Conservation (phyloP, 2,113 vertebrate genomes). For the Cisticola juncidis region DNA sequence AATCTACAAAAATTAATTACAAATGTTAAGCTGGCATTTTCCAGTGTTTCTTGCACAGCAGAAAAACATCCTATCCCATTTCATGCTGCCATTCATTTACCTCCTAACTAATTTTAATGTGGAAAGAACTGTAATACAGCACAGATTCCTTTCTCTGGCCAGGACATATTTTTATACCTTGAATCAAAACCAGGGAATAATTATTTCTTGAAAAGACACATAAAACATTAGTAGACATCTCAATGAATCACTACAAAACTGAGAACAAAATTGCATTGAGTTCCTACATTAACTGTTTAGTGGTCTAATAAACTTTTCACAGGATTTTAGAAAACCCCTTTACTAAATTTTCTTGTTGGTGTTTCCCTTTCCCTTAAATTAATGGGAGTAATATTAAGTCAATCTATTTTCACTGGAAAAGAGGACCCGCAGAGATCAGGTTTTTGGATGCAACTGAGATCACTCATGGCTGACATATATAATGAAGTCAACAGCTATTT, state of each 20-base stretch:
- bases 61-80: neutral
- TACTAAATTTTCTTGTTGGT: neutral
- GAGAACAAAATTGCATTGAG: neutral
- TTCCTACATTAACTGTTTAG: neutral
- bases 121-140: neutral
- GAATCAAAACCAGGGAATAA: neutral
- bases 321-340: neutral
- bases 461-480: neutral
- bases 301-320: neutral
- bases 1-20: neutral
- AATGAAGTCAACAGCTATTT: neutral
- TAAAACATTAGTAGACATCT: neutral
- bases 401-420: neutral
- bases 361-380: neutral
- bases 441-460: neutral
- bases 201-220: neutral
- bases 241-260: neutral
- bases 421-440: neutral
- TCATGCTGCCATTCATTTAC: neutral
- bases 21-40: neutral
- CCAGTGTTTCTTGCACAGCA: neutral
- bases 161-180: neutral
- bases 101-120: neutral
- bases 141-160: neutral
- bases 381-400: neutral